Conservation (phyloP, 2,113 vertebrate genomes). For the Scopus umbretta region DNA sequence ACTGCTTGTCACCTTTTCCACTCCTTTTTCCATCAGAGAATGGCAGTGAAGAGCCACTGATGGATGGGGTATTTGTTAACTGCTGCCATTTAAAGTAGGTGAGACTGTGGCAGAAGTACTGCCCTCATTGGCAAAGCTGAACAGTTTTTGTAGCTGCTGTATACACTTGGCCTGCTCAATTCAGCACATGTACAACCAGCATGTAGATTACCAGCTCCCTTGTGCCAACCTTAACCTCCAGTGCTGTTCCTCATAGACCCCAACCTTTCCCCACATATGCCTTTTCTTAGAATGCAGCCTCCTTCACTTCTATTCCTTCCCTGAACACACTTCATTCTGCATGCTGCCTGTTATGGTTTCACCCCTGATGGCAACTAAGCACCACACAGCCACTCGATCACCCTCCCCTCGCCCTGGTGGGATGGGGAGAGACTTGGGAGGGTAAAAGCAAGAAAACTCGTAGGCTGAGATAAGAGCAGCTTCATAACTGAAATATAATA, state of each 20-base stretch:
- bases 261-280: neutral
- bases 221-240: neutral
- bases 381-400: too few relatives aligned
- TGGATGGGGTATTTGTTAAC: neutral
- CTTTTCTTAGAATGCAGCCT: neutral
- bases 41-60: neutral
- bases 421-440: too few relatives aligned
- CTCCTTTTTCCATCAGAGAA: neutral
- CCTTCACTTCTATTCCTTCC: neutral
- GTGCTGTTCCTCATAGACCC: neutral
- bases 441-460: too few relatives aligned
- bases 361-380: too few relatives aligned
- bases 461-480: too few relatives aligned
- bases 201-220: neutral
- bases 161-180: neutral
- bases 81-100: conserved; percentile 57
- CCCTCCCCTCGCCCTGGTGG: too few relatives aligned
- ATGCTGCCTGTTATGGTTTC: too few relatives aligned
- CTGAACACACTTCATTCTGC: neutral
- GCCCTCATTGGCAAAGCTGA: neutral
- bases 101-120: neutral
- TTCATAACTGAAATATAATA: too few relatives aligned
- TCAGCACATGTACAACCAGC: neutral
- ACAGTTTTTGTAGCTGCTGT: neutral
- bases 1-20: neutral